Evolutionary conservation across 1,140 invertebrate genomes (phyloP).

Genomic region (Liolophura sinensis): DNA sequence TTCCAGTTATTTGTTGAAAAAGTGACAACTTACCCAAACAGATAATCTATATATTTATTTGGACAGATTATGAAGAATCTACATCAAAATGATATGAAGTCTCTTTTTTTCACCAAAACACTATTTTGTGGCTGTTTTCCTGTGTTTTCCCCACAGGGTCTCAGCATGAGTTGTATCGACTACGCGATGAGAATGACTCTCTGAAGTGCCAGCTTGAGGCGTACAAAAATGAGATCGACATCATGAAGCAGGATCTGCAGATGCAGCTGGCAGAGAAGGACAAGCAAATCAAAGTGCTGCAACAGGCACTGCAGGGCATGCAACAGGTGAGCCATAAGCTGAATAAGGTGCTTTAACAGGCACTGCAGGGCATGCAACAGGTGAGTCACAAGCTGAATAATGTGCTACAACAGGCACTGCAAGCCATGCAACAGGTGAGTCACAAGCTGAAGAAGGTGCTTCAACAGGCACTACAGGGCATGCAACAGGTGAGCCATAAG

Average conservation of each 20-base stretch:
- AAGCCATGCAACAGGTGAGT: conserved; percentile 75
- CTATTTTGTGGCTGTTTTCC: neutral
- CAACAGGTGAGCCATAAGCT: conserved; percentile 69
- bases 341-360: conserved; percentile 74
- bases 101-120: neutral
- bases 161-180: conserved; percentile 20
- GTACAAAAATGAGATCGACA: conserved; percentile 86
- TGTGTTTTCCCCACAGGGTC: conserved; percentile 36
- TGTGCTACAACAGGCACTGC: conserved; percentile 75
- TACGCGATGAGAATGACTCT: conserved; percentile 86
- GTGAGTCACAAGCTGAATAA: conserved; percentile 68
- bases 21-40: neutral
- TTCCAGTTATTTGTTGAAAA: too few relatives aligned
- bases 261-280: conserved; percentile 67
- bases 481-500: conserved; percentile 70
- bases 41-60: neutral
- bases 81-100: neutral
- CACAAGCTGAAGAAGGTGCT: too few relatives aligned
- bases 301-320: conserved; percentile 80
- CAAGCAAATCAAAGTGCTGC: conserved; percentile 72
- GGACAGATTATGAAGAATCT: neutral
- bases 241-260: conserved; percentile 69
- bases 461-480: too few relatives aligned
- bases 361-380: conserved; percentile 78
- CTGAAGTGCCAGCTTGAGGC: conserved; percentile 90